Conservation (phyloP, 2,113 vertebrate genomes). For the Nothobranchius kuhntae region DNA sequence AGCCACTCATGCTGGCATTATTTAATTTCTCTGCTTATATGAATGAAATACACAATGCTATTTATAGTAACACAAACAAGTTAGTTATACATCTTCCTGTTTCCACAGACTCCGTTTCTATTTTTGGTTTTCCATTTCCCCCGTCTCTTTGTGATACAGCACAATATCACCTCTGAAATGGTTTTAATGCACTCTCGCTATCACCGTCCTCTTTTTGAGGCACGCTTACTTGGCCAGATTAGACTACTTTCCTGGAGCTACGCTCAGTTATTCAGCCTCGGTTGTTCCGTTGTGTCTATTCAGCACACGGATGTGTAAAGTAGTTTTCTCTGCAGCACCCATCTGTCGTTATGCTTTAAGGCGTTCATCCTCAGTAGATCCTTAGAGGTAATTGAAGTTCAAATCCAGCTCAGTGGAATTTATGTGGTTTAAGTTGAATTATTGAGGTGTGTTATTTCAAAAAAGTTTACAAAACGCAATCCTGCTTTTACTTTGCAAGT, state of each 20-base stretch:
- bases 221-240: slow-evolving; percentile 17
- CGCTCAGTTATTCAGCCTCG: slow-evolving; percentile 27
- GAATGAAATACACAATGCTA: not conserved
- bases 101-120: not conserved
- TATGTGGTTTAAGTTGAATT: not conserved
- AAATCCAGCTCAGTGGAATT: not conserved
- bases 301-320: slow-evolving; percentile 5
- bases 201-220: slow-evolving; percentile 12
- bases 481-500: not conserved
- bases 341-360: slow-evolving; percentile 7
- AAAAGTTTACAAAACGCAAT: not conserved
- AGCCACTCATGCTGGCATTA: no score
- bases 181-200: slow-evolving; percentile 8
- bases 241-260: slow-evolving; percentile 33
- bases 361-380: not conserved
- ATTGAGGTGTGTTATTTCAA: not conserved
- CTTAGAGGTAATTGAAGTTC: not conserved
- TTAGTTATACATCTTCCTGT: slow-evolving; percentile 14
- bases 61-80: not conserved
- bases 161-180: slow-evolving; percentile 18
- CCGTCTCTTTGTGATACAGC: slow-evolving; percentile 4
- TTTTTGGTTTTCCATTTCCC: not conserved
- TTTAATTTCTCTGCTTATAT: not conserved
- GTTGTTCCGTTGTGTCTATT: slow-evolving; percentile 15
- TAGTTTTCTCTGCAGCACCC: slow-evolving; percentile 15